phyloP scores from a whole-genome alignment of 1,140 invertebrate species.

The Zeugodacus cucurbitae region DNA sequence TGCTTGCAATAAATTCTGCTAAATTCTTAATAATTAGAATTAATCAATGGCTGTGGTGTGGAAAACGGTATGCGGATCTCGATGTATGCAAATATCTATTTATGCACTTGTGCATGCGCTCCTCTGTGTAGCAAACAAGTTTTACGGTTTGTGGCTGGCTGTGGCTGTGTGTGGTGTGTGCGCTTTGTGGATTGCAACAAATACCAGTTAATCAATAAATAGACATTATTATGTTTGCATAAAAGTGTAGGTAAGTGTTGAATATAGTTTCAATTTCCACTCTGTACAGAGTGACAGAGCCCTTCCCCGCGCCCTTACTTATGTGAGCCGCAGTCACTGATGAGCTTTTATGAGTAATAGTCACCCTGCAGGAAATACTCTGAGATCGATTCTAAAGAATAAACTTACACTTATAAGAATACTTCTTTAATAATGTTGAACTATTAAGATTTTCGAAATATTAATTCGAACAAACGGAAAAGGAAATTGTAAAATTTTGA shows the following conservation, averaged over 20 bases:
- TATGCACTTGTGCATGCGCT: not conserved
- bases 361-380: no score
- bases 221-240: not conserved
- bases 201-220: not conserved
- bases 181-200: not conserved
- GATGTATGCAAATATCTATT: not conserved
- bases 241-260: not conserved
- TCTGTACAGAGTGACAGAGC: no score
- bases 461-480: no score
- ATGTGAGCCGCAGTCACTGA: no score
- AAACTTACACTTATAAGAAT: no score
- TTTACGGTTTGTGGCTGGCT: not conserved
- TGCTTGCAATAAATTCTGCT: not conserved
- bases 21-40: constrained; percentile 37
- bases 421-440: no score
- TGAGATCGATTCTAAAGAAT: no score
- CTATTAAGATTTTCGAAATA: no score
- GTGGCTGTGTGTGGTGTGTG: not conserved
- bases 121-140: not conserved
- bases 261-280: not conserved
- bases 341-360: no score
- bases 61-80: not conserved
- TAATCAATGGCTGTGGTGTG: not conserved
- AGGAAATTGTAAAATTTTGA: no score
- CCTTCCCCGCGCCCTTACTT: no score